These are phyloP conservation scores for Volucella bombylans DNA, from an alignment of 2,888 invertebrate genomes.

Conservation along the genomic window DNA sequence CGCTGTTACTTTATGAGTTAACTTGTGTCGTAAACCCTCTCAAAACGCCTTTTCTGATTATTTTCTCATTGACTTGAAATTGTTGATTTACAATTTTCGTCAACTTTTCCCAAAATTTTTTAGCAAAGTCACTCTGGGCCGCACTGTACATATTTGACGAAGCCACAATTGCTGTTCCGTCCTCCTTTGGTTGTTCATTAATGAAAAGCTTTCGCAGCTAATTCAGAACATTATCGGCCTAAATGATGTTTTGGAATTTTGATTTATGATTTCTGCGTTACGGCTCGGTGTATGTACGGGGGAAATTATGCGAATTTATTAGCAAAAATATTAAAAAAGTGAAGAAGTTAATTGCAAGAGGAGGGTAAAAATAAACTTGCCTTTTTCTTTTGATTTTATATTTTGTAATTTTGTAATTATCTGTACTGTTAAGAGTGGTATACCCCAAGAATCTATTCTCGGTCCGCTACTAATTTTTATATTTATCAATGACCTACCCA, in stretches of 20 bases:
- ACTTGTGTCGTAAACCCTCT: slow-evolving; percentile 59
- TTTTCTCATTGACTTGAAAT: slow-evolving; percentile 67
- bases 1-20: slow-evolving; percentile 23
- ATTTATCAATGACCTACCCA: no score
- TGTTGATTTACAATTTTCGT: slow-evolving; percentile 29
- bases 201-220: slow-evolving; percentile 44
- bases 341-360: slow-evolving; percentile 61
- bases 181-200: slow-evolving; percentile 53
- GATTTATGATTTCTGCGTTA: slow-evolving; percentile 13
- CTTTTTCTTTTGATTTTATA: slow-evolving; percentile 39
- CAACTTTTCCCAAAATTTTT: slow-evolving; percentile 44
- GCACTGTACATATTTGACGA: slow-evolving; percentile 68
- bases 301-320: slow-evolving; percentile 33
- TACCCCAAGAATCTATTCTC: no score
- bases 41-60: slow-evolving; percentile 50
- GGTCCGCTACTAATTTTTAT: no score
- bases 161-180: slow-evolving; percentile 50
- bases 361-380: slow-evolving; percentile 49
- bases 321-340: slow-evolving; percentile 53
- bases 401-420: no score
- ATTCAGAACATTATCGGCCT: slow-evolving; percentile 36
- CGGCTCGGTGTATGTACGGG: slow-evolving; percentile 14
- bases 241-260: slow-evolving; percentile 2
- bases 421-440: no score
- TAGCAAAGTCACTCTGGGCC: slow-evolving; percentile 63